Conservation (phyloP, 2,797 vertebrate genomes). For the Huso huso region DNA sequence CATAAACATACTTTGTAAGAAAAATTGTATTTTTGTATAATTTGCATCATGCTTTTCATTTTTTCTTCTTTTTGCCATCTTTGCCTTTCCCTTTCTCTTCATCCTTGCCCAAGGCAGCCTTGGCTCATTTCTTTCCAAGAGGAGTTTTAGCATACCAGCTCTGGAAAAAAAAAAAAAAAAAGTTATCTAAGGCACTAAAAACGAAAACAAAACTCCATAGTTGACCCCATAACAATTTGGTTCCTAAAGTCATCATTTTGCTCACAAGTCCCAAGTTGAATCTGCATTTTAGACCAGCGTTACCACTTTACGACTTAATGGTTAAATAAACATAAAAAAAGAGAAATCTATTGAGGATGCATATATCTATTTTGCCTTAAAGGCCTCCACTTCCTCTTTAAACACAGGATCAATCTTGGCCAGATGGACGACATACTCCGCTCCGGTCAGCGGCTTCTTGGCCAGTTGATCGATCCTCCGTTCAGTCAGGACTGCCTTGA, state of each 20-base stretch:
- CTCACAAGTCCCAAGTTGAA: neutral
- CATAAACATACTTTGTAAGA: too few species aligned
- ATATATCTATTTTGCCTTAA: constrained; percentile 50
- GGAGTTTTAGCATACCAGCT: constrained; percentile 73
- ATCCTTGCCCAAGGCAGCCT: constrained; percentile 46
- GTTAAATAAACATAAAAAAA: neutral
- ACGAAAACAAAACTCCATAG: too few species aligned
- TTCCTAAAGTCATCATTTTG: neutral
- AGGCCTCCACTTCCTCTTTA: constrained; percentile 59
- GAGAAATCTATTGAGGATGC: neutral
- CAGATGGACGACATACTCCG: constrained; percentile 61
- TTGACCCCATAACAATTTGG: neutral
- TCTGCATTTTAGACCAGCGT: neutral
- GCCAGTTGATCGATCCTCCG: constrained; percentile 47
- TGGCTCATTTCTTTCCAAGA: constrained; percentile 57
- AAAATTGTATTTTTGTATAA: too few species aligned
- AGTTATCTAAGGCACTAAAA: too few species aligned
- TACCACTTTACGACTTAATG: too few species aligned
- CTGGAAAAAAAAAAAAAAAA: constrained; percentile 31
- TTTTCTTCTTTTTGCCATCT: constrained; percentile 48
- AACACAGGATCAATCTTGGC: constrained; percentile 60
- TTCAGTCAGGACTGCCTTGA: constrained; percentile 48
- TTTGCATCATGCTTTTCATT: constrained; percentile 29
- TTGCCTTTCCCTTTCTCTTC: constrained; percentile 41
- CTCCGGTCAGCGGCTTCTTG: constrained; percentile 47